Conservation (phyloP, 1,140 invertebrate genomes). For the Drosophila mojavensis region DNA sequence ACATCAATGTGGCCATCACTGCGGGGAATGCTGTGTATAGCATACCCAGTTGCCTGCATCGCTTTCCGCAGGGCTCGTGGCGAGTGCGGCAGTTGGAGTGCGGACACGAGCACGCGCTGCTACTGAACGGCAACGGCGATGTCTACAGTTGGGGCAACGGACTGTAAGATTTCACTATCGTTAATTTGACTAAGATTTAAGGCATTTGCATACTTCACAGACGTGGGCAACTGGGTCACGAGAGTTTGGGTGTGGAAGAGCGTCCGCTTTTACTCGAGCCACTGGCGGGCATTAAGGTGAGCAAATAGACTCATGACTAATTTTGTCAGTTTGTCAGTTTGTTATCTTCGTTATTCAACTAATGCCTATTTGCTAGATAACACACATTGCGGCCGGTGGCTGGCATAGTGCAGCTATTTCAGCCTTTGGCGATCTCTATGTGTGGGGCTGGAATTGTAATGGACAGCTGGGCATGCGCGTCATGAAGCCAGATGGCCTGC, state of each 20-base stretch:
- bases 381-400: slow-evolving; percentile 89
- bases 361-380: slow-evolving; percentile 79
- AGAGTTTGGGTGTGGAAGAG: slow-evolving; percentile 87
- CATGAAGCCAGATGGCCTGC: slow-evolving; percentile 59
- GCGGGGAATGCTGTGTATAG: slow-evolving; percentile 86
- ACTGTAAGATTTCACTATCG: slow-evolving; percentile 86
- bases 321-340: not conserved
- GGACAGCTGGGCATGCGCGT: slow-evolving; percentile 91
- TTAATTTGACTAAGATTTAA: not conserved
- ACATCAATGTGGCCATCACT: slow-evolving; percentile 85
- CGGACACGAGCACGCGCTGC: slow-evolving; percentile 91
- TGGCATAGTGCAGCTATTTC: slow-evolving; percentile 94
- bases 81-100: slow-evolving; percentile 88
- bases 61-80: slow-evolving; percentile 83
- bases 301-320: slow-evolving; percentile 7
- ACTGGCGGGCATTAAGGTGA: slow-evolving; percentile 88
- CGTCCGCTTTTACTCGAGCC: slow-evolving; percentile 88
- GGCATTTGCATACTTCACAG: slow-evolving; percentile 84
- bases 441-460: slow-evolving; percentile 96
- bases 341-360: slow-evolving; percentile 34
- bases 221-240: slow-evolving; percentile 93
- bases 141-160: slow-evolving; percentile 93
- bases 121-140: slow-evolving; percentile 89
- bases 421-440: slow-evolving; percentile 91
- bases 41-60: slow-evolving; percentile 86